These are phyloP conservation scores for Limnephilus marmoratus DNA, from an alignment of 2,888 invertebrate genomes.

Conservation along the genomic window DNA sequence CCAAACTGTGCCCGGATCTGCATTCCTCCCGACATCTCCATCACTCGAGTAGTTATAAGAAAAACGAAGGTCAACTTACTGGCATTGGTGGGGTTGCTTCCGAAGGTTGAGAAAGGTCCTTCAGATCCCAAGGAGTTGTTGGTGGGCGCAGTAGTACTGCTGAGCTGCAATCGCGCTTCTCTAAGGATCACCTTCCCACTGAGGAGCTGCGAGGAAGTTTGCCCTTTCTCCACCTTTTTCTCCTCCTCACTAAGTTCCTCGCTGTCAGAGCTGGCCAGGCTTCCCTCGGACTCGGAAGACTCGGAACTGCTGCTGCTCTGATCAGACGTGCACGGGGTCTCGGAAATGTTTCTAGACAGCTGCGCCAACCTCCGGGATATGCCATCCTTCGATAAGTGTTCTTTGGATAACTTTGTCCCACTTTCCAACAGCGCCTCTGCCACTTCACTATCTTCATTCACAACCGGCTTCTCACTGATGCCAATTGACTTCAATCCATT, in stretches of 20 bases:
- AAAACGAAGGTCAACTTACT: conserved; percentile 60
- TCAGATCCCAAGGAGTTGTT: conserved; percentile 73
- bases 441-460: conserved; percentile 16
- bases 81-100: conserved; percentile 68
- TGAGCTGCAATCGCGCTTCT: conserved; percentile 82
- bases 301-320: conserved; percentile 64
- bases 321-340: conserved; percentile 65
- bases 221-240: conserved; percentile 69
- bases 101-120: conserved; percentile 81
- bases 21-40: too few species aligned
- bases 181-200: conserved; percentile 84
- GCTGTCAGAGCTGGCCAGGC: conserved; percentile 69
- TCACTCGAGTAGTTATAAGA: background rate
- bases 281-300: conserved; percentile 63
- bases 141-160: conserved; percentile 73
- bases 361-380: conserved; percentile 54
- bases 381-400: conserved; percentile 54
- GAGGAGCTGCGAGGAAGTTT: conserved; percentile 74
- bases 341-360: conserved; percentile 58
- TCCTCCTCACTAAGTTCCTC: conserved; percentile 71
- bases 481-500: conserved; percentile 51
- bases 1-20: too few species aligned
- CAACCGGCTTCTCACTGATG: conserved; percentile 23
- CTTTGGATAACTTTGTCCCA: conserved; percentile 50
- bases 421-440: conserved; percentile 22